phyloP scores from a whole-genome alignment of 1,140 invertebrate species.

The Bombus waltoni region DNA sequence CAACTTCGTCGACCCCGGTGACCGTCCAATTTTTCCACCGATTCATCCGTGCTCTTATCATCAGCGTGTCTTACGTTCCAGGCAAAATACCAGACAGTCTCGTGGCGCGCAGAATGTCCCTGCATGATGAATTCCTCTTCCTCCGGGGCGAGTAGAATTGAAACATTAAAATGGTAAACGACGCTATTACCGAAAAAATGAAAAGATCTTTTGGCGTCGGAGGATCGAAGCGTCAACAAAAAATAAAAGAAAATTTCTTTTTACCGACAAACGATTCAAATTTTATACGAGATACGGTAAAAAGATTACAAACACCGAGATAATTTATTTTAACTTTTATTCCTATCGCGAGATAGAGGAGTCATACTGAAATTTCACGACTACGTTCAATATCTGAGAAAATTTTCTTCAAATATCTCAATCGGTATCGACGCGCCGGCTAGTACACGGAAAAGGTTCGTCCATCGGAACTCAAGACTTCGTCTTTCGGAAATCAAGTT shows the following conservation, averaged over 20 bases:
- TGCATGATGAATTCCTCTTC: not conserved
- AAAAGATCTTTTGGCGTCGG: not conserved
- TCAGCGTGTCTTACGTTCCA: not conserved
- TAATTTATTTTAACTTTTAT: too few species aligned
- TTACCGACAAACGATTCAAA: too few species aligned
- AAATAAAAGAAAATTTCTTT: too few species aligned
- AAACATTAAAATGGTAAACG: too few species aligned
- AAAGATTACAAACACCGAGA: too few species aligned
- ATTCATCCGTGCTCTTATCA: constrained; percentile 10
- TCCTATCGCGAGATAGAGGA: too few species aligned
- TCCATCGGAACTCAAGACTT: too few species aligned
- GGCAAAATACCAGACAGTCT: not conserved
- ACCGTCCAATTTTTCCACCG: constrained; percentile 12
- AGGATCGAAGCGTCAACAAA: too few species aligned
- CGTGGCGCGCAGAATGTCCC: not conserved
- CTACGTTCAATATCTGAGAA: not conserved
- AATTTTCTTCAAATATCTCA: not conserved
- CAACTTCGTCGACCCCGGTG: not conserved
- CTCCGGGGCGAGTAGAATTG: not conserved
- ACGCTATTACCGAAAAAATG: too few species aligned
- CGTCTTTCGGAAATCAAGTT: too few species aligned
- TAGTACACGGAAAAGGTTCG: not conserved
- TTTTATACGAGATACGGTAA: too few species aligned
- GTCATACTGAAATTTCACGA: not conserved
- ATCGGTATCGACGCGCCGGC: not conserved